phyloP scores from a whole-genome alignment of 1,140 invertebrate genomes.

The Amphibalanus amphitrite region DNA sequence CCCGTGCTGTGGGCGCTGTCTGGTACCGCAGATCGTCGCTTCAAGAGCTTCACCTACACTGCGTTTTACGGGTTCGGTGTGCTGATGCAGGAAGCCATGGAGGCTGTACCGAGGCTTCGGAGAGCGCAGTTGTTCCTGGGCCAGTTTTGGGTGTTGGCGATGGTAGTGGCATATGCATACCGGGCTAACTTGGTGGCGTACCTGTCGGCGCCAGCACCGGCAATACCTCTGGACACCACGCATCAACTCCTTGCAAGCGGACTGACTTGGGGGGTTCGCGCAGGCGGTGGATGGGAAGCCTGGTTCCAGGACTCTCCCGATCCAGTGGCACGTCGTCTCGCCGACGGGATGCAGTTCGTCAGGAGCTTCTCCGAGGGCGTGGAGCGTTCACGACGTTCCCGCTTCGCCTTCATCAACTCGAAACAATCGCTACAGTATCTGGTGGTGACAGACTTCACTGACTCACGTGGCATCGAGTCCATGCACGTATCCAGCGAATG shows the following conservation, averaged over 20 bases:
- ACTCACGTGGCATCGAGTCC: conserved; percentile 11
- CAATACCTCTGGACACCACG: conserved; percentile 11
- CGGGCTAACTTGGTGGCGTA: conserved; percentile 12
- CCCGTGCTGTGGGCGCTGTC: conserved; percentile 5
- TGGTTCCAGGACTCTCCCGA: conserved; percentile 18
- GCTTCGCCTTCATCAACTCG: conserved; percentile 19
- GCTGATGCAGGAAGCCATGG: conserved; percentile 9
- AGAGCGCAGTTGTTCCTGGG: conserved; percentile 9
- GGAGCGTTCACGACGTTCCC: conserved; percentile 9
- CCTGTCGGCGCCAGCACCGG: conserved; percentile 12
- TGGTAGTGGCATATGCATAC: conserved; percentile 13
- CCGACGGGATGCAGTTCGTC: conserved; percentile 15
- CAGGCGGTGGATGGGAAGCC: conserved; percentile 13
- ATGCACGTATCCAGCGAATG: conserved; percentile 16
- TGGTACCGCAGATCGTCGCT: neutral
- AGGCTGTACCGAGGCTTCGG: conserved; percentile 8
- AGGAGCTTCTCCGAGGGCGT: conserved; percentile 13
- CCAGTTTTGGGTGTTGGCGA: conserved; percentile 6
- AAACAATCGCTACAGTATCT: conserved; percentile 16
- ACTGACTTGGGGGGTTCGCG: conserved; percentile 15
- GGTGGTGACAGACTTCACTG: conserved; percentile 16
- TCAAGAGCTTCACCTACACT: conserved; percentile 6
- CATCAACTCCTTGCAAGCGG: conserved; percentile 11
- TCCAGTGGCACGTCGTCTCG: conserved; percentile 14
- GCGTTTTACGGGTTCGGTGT: conserved; percentile 12